A percentile compares a stretch with the other conserved stretches of the same genome.
These are phyloP conservation scores for Psilopsiagon aurifrons DNA, from an alignment of 2,113 vertebrate genomes.

Conservation along the genomic window DNA sequence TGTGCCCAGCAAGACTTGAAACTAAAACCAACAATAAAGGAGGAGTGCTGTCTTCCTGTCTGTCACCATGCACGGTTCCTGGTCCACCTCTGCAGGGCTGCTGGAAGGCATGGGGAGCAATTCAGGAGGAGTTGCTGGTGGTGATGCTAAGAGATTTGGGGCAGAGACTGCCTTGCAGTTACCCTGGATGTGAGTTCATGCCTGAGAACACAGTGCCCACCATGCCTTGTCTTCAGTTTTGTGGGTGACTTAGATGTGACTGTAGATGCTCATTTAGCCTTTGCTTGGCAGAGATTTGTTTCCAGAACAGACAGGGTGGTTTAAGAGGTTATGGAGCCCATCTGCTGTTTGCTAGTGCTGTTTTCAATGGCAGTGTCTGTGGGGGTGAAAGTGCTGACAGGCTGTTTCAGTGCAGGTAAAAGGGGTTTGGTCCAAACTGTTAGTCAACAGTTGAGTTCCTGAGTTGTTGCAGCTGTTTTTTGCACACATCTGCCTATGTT, in stretches of 20 bases:
- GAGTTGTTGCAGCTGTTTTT: not conserved
- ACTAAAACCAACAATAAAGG: not conserved
- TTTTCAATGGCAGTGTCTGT: not conserved
- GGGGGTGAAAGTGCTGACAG: not conserved
- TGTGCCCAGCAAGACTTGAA: not conserved
- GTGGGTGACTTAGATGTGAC: not conserved
- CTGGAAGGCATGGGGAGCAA: not conserved
- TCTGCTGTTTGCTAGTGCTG: not conserved
- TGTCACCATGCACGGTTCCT: not conserved
- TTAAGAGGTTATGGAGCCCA: not conserved
- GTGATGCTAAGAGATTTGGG: not conserved
- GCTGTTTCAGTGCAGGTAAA: not conserved
- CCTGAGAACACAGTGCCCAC: not conserved
- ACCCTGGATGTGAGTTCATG: not conserved
- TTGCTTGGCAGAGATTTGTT: not conserved
- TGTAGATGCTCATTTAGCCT: not conserved
- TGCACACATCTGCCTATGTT: not conserved
- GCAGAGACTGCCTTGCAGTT: not conserved
- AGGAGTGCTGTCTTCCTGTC: not conserved
- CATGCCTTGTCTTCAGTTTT: not conserved
- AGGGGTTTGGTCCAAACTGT: not conserved
- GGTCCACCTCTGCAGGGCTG: not conserved
- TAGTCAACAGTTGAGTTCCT: not conserved
- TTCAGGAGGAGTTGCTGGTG: not conserved
- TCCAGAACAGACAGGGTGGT: not conserved